Conservation (phyloP, 2,113 vertebrate genomes). For the Anas platyrhynchos region DNA sequence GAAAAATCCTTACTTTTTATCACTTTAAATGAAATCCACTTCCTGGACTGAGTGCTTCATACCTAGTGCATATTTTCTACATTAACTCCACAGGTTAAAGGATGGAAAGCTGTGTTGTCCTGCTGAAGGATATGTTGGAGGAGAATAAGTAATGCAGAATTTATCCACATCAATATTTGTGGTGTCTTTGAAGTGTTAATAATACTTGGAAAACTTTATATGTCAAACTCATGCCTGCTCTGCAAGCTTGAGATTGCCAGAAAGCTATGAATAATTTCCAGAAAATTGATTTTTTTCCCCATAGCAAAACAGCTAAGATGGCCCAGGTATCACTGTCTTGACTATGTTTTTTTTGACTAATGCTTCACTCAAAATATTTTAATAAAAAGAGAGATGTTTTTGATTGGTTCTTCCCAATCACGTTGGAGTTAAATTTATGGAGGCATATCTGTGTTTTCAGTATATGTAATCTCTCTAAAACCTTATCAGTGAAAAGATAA, state of each 20-base stretch:
- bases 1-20: slow-evolving; percentile 1
- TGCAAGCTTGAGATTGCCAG: not conserved
- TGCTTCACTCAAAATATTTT: not conserved
- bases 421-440: not conserved
- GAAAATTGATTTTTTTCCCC: not conserved
- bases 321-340: not conserved
- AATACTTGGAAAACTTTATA: slow-evolving; percentile 13
- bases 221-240: not conserved
- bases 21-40: not conserved
- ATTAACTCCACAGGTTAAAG: slow-evolving; percentile 9
- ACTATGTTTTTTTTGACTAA: not conserved
- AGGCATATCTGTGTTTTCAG: not conserved
- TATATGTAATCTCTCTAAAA: not conserved
- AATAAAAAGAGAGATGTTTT: not conserved
- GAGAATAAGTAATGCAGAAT: not conserved
- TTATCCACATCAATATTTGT: slow-evolving; percentile 5
- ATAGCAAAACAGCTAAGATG: not conserved
- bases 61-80: not conserved
- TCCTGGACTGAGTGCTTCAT: not conserved
- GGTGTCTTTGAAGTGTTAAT: slow-evolving; percentile 20
- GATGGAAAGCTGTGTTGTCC: not conserved
- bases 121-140: not conserved
- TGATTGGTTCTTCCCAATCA: not conserved
- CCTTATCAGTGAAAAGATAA: not conserved
- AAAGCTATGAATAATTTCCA: not conserved